A percentile compares a stretch with the other conserved stretches of the same genome.
Evolutionary conservation across 2,113 vertebrate species (phyloP).

Genomic region (Haliaeetus leucogaster): DNA sequence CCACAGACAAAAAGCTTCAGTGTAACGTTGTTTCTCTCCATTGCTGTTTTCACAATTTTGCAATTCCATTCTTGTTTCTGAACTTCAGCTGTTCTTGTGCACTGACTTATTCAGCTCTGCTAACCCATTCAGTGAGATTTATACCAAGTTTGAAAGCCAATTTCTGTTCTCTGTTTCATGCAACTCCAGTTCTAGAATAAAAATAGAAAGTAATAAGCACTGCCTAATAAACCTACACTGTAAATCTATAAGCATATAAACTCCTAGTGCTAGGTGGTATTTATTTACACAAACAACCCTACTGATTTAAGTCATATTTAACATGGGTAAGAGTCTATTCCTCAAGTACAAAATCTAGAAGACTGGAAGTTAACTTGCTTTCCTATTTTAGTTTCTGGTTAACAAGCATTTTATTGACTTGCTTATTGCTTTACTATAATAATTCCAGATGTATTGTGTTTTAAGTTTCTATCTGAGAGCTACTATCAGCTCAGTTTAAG

Average conservation of each 20-base stretch:
- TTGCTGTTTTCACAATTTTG: neutral
- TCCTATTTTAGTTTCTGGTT: neutral
- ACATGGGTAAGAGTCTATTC: neutral
- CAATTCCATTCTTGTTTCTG: neutral
- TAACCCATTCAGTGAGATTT: neutral
- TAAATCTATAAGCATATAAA: neutral
- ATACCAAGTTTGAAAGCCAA: neutral
- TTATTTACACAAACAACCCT: neutral
- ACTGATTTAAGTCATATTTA: neutral
- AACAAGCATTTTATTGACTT: neutral
- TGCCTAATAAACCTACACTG: neutral
- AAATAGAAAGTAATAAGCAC: neutral
- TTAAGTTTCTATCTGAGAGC: neutral
- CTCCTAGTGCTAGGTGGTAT: neutral
- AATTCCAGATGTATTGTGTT: neutral
- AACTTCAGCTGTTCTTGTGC: neutral
- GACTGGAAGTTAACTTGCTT: neutral
- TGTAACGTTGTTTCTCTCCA: neutral
- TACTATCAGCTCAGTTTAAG: neutral
- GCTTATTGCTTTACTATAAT: neutral
- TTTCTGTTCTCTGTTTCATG: neutral
- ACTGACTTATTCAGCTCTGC: neutral
- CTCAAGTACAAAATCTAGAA: neutral
- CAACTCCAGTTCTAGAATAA: neutral
- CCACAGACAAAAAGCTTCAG: neutral